Percentiles rank a stretch among this genome's conserved stretches.
phyloP scores from a whole-genome alignment of 92 coral and sea anemone genomes.

The Heliopora coerulea region DNA sequence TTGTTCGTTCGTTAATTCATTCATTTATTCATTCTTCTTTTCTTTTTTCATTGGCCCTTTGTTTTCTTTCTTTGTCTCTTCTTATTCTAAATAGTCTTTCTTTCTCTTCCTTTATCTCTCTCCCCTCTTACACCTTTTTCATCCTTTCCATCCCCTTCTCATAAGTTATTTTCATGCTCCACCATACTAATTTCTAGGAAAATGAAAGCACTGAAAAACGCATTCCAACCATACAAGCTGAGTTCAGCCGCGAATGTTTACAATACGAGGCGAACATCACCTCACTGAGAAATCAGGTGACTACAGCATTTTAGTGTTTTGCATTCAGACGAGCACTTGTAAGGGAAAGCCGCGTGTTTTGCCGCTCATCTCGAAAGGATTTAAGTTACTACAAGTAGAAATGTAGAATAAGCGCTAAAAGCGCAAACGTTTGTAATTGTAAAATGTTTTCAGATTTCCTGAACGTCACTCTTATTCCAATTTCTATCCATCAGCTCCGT shows the following conservation, averaged over 20 bases:
- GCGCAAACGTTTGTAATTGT: no score
- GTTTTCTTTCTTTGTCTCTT: not conserved
- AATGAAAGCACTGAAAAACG: conserved; percentile 78
- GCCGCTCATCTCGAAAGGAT: no score
- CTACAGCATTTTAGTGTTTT: no score
- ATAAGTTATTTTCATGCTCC: not conserved
- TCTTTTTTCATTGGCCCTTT: no score
- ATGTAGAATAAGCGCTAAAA: no score
- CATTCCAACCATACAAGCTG: conserved; percentile 77
- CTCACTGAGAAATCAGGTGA: conserved; percentile 85
- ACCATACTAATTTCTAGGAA: conserved; percentile 58
- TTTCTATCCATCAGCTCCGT: conserved; percentile 58
- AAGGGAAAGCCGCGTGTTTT: no score
- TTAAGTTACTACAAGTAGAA: no score
- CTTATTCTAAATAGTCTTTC: no score
- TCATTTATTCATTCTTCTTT: no score
- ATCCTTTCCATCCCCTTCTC: not conserved
- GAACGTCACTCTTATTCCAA: not conserved
- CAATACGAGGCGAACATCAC: conserved; percentile 85
- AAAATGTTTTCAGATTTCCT: not conserved
- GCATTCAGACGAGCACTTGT: no score
- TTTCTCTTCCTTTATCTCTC: not conserved
- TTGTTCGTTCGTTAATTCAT: no score
- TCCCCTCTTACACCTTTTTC: not conserved
- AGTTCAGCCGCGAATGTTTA: conserved; percentile 78